Conservation (phyloP, 1,140 invertebrate species). For the Euglossa dilemma region DNA sequence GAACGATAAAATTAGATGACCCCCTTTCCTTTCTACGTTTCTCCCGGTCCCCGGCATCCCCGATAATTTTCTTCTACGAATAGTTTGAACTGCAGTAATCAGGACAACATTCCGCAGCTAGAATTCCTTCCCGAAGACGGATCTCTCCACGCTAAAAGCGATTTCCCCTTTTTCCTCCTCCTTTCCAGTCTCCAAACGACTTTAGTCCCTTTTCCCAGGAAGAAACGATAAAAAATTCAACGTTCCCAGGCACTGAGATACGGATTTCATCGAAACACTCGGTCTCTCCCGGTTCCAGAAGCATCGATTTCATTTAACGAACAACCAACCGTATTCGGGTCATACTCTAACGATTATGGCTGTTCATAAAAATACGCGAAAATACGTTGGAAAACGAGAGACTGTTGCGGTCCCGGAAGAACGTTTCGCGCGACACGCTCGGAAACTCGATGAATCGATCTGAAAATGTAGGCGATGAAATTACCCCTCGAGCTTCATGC, state of each 20-base stretch:
- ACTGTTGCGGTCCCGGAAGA: too few species aligned
- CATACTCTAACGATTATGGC: too few species aligned
- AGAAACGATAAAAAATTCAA: constrained; percentile 27
- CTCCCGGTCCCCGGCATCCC: not conserved
- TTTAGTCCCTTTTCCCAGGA: not conserved
- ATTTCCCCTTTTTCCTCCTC: not conserved
- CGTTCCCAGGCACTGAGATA: not conserved
- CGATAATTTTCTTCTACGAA: constrained; percentile 3
- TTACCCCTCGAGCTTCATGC: too few species aligned
- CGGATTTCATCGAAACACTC: not conserved
- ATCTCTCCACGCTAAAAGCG: not conserved
- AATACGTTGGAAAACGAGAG: too few species aligned
- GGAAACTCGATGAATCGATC: too few species aligned
- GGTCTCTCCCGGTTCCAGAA: not conserved
- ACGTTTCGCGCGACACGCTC: too few species aligned
- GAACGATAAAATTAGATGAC: constrained; percentile 4
- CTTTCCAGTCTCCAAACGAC: not conserved
- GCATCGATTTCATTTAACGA: constrained; percentile 3
- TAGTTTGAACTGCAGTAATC: constrained; percentile 31
- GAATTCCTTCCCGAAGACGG: not conserved
- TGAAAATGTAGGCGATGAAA: too few species aligned
- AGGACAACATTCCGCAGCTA: not conserved
- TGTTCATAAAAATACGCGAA: too few species aligned
- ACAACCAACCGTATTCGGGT: not conserved
- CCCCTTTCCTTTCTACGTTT: not conserved